Evolutionary conservation across 2,888 invertebrate genomes (phyloP).

Genomic region (Euplagia quadripunctaria): DNA sequence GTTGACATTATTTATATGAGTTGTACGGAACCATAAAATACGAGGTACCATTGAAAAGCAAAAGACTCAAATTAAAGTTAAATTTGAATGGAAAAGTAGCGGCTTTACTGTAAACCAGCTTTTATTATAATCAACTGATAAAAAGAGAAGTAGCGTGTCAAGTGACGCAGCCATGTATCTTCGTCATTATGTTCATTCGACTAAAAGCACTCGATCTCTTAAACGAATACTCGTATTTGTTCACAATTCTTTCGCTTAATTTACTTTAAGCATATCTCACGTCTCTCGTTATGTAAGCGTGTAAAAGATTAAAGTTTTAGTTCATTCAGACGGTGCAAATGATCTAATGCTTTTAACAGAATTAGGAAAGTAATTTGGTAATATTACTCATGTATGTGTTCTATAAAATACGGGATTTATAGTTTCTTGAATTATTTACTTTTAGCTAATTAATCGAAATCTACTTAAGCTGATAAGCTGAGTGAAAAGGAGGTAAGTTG

Average conservation of each 20-base stretch:
- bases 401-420: conserved; percentile 9
- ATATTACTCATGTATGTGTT: conserved; percentile 19
- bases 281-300: conserved; percentile 45
- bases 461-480: background rate
- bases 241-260: conserved; percentile 67
- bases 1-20: no score
- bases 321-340: conserved; percentile 26
- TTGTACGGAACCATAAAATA: background rate
- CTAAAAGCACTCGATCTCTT: conserved; percentile 72
- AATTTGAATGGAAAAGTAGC: background rate
- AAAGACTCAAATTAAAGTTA: background rate
- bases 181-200: conserved; percentile 62
- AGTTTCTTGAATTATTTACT: background rate
- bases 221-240: conserved; percentile 61
- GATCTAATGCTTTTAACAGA: conserved; percentile 22
- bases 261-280: conserved; percentile 64
- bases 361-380: conserved; percentile 17
- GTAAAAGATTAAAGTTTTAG: conserved; percentile 47
- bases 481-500: background rate
- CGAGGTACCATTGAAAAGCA: background rate
- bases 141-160: conserved; percentile 40
- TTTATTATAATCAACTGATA: conserved; percentile 16
- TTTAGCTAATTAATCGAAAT: background rate
- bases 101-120: conserved; percentile 30
- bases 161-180: conserved; percentile 46